Percentiles rank a stretch among this genome's conserved stretches.
Evolutionary conservation across 2,797 vertebrate species (phyloP).

Genomic region (Mormyrops boulengeri): DNA sequence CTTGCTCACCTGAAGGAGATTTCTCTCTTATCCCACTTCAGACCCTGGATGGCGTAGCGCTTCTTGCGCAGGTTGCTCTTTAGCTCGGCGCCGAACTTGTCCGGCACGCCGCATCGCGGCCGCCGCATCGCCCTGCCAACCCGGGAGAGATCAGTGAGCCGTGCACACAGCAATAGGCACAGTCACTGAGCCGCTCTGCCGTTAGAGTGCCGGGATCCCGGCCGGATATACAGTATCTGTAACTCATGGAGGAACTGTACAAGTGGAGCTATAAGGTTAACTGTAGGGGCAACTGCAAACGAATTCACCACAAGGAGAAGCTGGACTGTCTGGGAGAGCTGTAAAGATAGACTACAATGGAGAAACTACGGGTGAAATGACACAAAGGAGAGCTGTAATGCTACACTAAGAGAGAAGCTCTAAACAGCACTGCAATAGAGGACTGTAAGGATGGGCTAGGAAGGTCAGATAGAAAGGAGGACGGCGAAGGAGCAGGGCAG

Average conservation of each 20-base stretch:
- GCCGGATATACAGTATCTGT: background rate
- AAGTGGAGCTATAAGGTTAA: background rate
- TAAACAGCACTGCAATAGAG: background rate
- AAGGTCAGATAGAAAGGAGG: background rate
- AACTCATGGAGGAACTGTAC: background rate
- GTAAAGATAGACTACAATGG: background rate
- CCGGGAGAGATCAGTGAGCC: constrained; percentile 18
- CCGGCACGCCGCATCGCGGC: constrained; percentile 85
- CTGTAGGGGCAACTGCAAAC: background rate
- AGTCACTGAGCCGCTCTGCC: background rate
- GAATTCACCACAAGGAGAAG: background rate
- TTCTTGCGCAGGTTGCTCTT: constrained; percentile 85
- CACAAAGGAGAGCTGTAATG: background rate
- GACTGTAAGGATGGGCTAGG: background rate
- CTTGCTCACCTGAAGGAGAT: constrained; percentile 79
- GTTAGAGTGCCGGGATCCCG: background rate
- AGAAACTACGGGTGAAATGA: background rate
- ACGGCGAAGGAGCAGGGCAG: background rate
- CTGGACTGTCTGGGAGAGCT: background rate
- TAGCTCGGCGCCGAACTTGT: constrained; percentile 84
- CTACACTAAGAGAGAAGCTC: background rate
- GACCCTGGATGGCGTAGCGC: constrained; percentile 79
- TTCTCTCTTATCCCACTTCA: constrained; percentile 80
- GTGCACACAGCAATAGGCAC: background rate
- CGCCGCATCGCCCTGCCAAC: constrained; percentile 74